Conservation (phyloP, 1,140 invertebrate genomes). For the Odontomachus brunneus region DNA sequence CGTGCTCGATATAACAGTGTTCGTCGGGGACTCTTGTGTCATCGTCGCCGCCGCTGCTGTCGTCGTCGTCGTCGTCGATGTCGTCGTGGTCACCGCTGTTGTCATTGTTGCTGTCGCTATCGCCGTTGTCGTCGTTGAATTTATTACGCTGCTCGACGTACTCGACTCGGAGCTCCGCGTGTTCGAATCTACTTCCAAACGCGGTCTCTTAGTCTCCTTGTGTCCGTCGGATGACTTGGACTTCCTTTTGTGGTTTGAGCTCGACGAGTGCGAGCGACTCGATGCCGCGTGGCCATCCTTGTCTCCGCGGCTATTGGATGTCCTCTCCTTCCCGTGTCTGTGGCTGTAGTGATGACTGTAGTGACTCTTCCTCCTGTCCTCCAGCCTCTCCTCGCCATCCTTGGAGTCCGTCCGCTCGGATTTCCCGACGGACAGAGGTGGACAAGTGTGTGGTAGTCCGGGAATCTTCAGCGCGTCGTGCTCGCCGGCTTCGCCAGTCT, state of each 20-base stretch:
- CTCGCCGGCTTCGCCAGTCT: conserved; percentile 24
- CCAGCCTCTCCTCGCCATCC: conserved; percentile 59
- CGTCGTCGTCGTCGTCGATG: conserved; percentile 29
- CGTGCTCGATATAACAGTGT: conserved; percentile 59
- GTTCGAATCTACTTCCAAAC: conserved; percentile 49
- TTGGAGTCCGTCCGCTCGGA: conserved; percentile 59
- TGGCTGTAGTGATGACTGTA: conserved; percentile 56
- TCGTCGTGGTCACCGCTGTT: conserved; percentile 9
- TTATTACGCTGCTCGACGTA: neutral
- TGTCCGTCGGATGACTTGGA: conserved; percentile 60
- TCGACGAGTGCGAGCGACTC: conserved; percentile 72
- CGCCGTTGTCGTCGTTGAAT: neutral
- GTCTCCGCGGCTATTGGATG: conserved; percentile 53
- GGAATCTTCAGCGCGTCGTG: conserved; percentile 38
- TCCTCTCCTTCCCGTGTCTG: conserved; percentile 55
- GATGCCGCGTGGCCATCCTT: conserved; percentile 58
- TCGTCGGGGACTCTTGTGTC: conserved; percentile 52
- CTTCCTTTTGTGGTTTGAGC: conserved; percentile 74
- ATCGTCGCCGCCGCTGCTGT: conserved; percentile 19
- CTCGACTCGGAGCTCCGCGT: conserved; percentile 39
- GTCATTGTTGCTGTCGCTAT: conserved; percentile 19
- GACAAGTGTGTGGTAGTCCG: conserved; percentile 26
- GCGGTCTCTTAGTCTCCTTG: conserved; percentile 58
- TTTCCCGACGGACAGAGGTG: conserved; percentile 59
- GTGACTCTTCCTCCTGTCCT: conserved; percentile 64